Evolutionary conservation across 2,113 vertebrate species (phyloP).

Genomic region (Hyperopisus bebe): DNA sequence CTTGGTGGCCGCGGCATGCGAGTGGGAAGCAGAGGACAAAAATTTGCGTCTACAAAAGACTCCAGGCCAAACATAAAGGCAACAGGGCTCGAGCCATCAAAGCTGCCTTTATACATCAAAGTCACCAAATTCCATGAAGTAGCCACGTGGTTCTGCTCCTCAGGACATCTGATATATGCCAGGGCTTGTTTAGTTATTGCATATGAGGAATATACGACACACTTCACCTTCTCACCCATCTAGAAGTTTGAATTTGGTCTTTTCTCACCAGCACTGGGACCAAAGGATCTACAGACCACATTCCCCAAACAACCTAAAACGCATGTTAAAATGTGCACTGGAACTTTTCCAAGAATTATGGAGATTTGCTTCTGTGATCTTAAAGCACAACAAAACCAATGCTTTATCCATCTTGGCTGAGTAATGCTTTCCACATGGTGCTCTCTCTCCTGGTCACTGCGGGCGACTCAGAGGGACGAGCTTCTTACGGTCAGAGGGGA

Average conservation of each 20-base stretch:
- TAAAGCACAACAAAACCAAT: neutral
- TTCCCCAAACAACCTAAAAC: neutral
- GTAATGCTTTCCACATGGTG: slow-evolving; percentile 9
- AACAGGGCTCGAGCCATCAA: neutral
- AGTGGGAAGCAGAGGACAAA: neutral
- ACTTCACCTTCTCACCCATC: neutral
- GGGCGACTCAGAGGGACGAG: neutral
- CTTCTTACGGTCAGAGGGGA: neutral
- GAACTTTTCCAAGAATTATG: neutral
- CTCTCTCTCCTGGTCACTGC: neutral
- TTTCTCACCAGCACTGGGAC: neutral
- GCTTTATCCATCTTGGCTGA: neutral
- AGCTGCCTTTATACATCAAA: neutral
- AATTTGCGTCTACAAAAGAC: neutral
- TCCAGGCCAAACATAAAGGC: neutral
- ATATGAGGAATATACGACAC: neutral
- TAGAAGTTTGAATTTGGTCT: neutral
- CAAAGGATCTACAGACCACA: neutral
- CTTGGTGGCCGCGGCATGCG: neutral
- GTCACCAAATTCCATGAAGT: neutral
- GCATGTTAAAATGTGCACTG: neutral
- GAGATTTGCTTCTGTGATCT: slow-evolving; percentile 5
- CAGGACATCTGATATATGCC: neutral
- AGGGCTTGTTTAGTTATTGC: neutral
- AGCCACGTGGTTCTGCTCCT: neutral